A percentile compares a stretch with the other conserved stretches of the same genome.
Evolutionary conservation across 2,113 vertebrate species (phyloP).

Genomic region (Chrysochloris asiatica): DNA sequence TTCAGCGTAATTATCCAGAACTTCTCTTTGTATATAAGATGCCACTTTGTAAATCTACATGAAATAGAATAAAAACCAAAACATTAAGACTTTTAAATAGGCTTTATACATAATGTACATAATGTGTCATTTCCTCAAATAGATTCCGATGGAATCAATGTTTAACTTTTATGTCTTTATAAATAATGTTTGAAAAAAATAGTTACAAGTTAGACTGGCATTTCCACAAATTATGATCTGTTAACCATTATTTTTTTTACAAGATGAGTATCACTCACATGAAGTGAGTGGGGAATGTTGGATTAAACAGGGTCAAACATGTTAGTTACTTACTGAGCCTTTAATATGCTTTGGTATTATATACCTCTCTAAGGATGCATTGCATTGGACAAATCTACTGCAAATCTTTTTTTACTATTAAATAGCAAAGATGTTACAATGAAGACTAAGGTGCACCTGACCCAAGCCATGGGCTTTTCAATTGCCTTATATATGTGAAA

Average conservation of each 20-base stretch:
- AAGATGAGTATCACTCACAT: background rate
- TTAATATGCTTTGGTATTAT: background rate
- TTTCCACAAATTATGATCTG: background rate
- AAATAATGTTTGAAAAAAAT: conserved; percentile 17
- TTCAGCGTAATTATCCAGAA: background rate
- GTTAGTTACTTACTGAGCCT: background rate
- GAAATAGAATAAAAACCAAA: background rate
- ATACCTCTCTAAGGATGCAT: background rate
- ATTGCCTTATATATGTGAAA: no score
- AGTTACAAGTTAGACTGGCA: background rate
- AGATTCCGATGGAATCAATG: background rate
- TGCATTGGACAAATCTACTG: no score
- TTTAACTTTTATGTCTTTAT: background rate
- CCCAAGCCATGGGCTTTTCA: no score
- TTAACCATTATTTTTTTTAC: background rate
- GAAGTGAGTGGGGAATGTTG: background rate
- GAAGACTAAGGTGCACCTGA: background rate
- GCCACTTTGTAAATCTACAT: background rate
- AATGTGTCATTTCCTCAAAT: background rate
- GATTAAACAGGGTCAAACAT: background rate
- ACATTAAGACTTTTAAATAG: background rate
- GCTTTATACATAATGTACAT: background rate
- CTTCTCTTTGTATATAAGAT: background rate
- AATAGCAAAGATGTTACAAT: background rate
- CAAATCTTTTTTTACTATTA: no score